Evolutionary conservation across 2,113 vertebrate genomes (phyloP), one percentile per base, ranked within the genome.

Genomic region (Coryphaenoides rupestris): DNA sequence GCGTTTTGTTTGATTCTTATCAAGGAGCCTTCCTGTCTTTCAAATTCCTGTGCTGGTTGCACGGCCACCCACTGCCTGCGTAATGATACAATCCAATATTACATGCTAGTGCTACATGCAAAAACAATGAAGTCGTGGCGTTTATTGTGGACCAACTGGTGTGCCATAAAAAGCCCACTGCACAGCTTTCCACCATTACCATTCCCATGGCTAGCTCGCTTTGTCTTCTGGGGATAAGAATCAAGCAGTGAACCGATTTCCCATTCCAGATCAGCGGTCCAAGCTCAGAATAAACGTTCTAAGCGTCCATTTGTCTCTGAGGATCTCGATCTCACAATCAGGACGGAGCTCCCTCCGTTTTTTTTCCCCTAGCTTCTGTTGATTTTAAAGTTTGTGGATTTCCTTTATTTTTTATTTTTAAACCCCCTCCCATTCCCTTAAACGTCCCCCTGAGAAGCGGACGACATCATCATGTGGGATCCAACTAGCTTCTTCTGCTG

Each of bases 391-490:
- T 40, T 40, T 40, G 9, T 40, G 33, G 33, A 40, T 40, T 40
- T 40, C 33, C 33, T 40, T 33, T 10, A 7, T 33, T 40, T 40
- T 40, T 33, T 40, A 12, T 40, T 40, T 40, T 40, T 3, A 26
- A 26, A 26, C 3, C 7, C 4, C 47, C 15, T 16, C 47, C 47
- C n/a, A 45, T 78, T 71, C 73, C 71, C 56, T 62, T 70, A 60
- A 52, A 60, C 13, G 16, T 68, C 75, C 77, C 73, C 82, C 21
- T 58, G 88, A 85, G 84, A 77, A 76, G 75, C 66, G 77, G 73
- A 79, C 74, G 85, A 72, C 69, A 68, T 60, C 69, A 68, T 60
- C 47, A 40, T 65, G 61, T 60, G 62, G 70, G 77, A 80, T 83
- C 72, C 78, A 77, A 61, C 54, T 53, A 60, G 23, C 62, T 65